These are phyloP conservation scores for Tetraodon nigroviridis DNA, from an alignment of 2,113 vertebrate genomes.

Conservation along the genomic window DNA sequence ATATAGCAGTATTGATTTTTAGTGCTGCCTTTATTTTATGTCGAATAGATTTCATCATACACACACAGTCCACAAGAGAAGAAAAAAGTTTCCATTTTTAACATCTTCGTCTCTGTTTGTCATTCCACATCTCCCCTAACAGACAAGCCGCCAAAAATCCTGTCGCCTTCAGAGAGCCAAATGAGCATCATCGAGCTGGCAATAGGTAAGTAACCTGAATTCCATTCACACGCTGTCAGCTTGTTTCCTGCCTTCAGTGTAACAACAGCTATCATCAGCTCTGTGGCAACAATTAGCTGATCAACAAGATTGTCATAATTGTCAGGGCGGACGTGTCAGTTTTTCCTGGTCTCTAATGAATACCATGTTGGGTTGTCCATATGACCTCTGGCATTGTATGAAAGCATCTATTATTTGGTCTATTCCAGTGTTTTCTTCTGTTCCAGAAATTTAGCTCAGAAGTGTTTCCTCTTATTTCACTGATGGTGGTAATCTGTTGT, in stretches of 20 bases:
- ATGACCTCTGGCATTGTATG: too few species aligned
- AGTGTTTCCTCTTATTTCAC: too few species aligned
- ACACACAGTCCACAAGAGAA: constrained; percentile 29
- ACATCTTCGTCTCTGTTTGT: constrained; percentile 43
- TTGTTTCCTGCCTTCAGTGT: background rate
- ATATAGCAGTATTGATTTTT: constrained; percentile 29
- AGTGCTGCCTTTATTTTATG: constrained; percentile 37
- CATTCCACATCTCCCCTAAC: constrained; percentile 90
- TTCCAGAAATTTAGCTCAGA: too few species aligned
- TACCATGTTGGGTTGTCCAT: too few species aligned
- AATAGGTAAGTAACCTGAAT: constrained; percentile 80
- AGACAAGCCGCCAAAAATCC: constrained; percentile 95
- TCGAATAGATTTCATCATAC: constrained; percentile 53
- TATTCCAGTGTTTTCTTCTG: too few species aligned
- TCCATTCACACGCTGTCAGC: background rate
- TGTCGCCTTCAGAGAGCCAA: constrained; percentile 89
- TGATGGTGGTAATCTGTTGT: too few species aligned
- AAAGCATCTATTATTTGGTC: too few species aligned
- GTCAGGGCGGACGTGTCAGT: too few species aligned
- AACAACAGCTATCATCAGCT: background rate
- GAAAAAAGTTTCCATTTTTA: constrained; percentile 27
- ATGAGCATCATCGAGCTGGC: constrained; percentile 88
- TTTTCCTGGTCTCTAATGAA: too few species aligned
- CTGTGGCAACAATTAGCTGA: background rate
- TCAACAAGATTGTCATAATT: too few species aligned